Percentiles rank a stretch among this genome's conserved stretches.
phyloP scores from a whole-genome alignment of 2,797 vertebrate species.

The Caiman crocodilus region DNA sequence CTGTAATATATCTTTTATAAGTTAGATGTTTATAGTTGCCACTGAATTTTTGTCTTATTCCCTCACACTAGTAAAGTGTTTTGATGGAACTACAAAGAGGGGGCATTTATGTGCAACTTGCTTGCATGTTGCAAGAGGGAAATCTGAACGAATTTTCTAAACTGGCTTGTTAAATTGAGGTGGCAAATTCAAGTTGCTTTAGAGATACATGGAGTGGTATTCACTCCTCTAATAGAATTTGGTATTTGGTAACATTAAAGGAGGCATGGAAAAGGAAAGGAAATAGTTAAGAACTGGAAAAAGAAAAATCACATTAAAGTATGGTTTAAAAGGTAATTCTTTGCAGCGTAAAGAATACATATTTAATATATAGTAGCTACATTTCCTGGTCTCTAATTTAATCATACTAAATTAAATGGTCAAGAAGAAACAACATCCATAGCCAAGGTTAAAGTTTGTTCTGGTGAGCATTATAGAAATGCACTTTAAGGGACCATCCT shows the following conservation, averaged over 20 bases:
- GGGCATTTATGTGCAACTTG: background rate
- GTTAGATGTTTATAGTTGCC: background rate
- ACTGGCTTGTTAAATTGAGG: background rate
- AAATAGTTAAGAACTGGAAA: background rate
- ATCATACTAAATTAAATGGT: background rate
- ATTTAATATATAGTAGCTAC: background rate
- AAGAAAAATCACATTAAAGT: background rate
- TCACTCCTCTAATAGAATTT: background rate
- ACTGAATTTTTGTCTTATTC: background rate
- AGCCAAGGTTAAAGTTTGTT: background rate
- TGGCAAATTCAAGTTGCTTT: background rate
- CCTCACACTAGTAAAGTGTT: background rate
- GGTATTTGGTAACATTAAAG: rapidly evolving
- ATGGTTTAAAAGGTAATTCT: background rate
- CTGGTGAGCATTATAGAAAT: background rate
- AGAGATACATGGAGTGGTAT: background rate
- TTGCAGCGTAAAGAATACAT: background rate
- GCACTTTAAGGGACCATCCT: rapidly evolving
- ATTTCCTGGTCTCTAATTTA: background rate
- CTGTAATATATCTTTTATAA: rapidly evolving
- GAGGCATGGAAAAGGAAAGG: background rate
- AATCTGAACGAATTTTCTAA: background rate
- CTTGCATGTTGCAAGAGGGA: background rate
- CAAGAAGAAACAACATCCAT: no score
- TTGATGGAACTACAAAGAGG: background rate